phyloP scores from a whole-genome alignment of 2,888 invertebrate species.

The Pollenia angustigena region DNA sequence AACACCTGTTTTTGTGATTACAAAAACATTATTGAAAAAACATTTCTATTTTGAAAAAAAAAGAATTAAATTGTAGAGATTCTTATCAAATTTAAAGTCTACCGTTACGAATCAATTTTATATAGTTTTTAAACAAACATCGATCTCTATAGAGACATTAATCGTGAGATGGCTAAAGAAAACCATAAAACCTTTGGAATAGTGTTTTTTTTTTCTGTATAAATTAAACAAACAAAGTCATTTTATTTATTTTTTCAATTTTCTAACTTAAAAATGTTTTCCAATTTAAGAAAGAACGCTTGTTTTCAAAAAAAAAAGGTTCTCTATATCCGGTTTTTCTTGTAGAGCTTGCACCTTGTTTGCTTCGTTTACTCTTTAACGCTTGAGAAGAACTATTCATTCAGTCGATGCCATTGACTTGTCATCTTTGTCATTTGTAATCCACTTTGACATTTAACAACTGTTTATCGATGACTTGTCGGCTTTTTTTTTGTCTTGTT shows the following conservation, averaged over 20 bases:
- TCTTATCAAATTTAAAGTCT: conserved; percentile 43
- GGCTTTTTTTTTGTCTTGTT: conserved; percentile 4
- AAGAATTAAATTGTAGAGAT: conserved; percentile 24
- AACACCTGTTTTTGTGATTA: conserved; percentile 37
- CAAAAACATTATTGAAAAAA: conserved; percentile 6
- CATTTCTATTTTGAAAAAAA: background rate
- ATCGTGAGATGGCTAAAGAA: conserved; percentile 1
- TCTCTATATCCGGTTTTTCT: conserved; percentile 33
- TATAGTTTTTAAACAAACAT: background rate
- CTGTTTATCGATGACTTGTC: conserved; percentile 54
- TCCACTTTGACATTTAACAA: conserved; percentile 64
- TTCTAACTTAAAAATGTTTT: background rate
- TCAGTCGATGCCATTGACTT: conserved; percentile 34
- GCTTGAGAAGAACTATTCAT: background rate
- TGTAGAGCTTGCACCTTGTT: conserved; percentile 19
- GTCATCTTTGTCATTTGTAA: conserved; percentile 45
- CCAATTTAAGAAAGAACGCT: background rate
- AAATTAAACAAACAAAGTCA: background rate
- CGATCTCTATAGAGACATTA: conserved; percentile 10
- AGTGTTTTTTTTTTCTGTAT: background rate
- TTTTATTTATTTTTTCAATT: background rate
- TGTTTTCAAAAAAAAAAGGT: background rate
- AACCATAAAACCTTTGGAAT: background rate
- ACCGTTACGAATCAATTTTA: conserved; percentile 66
- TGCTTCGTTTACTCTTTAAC: conserved; percentile 23